phyloP scores from a whole-genome alignment of 2,888 invertebrate genomes.

The Lutraria lutraria region DNA sequence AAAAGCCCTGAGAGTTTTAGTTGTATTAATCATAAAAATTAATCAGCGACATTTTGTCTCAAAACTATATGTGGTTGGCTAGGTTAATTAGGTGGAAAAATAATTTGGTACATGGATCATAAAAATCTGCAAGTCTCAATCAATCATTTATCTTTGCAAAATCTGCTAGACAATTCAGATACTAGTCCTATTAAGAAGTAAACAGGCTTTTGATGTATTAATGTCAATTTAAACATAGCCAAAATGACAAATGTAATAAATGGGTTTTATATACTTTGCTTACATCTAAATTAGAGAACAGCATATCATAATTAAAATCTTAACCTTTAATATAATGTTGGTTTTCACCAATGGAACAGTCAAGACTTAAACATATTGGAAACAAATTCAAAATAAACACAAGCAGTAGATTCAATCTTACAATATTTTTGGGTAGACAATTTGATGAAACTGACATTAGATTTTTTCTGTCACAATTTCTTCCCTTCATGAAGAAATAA shows the following conservation, averaged over 20 bases:
- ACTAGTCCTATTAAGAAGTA: neutral
- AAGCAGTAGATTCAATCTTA: neutral
- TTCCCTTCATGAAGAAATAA: no score
- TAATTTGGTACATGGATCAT: neutral
- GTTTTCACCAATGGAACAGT: neutral
- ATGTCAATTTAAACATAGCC: constrained; percentile 5
- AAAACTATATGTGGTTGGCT: constrained; percentile 36
- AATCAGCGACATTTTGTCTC: constrained; percentile 49
- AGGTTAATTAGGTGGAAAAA: constrained; percentile 30
- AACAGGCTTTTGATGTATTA: constrained; percentile 20
- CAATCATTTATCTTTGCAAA: neutral
- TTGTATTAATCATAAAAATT: constrained; percentile 27
- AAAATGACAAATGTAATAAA: constrained; percentile 26
- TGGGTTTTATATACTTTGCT: constrained; percentile 11
- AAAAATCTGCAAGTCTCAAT: neutral
- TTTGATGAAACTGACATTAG: no score
- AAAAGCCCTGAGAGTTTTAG: constrained; percentile 38
- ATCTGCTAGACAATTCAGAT: neutral
- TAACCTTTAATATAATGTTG: constrained; percentile 4
- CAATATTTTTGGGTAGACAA: no score
- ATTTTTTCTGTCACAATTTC: no score
- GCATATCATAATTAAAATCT: constrained; percentile 23
- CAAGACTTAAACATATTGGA: neutral
- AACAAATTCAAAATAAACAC: neutral
- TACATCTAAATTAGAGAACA: constrained; percentile 16